Conservation (phyloP, 2,888 invertebrate genomes). For the Stenodema calcarata region DNA sequence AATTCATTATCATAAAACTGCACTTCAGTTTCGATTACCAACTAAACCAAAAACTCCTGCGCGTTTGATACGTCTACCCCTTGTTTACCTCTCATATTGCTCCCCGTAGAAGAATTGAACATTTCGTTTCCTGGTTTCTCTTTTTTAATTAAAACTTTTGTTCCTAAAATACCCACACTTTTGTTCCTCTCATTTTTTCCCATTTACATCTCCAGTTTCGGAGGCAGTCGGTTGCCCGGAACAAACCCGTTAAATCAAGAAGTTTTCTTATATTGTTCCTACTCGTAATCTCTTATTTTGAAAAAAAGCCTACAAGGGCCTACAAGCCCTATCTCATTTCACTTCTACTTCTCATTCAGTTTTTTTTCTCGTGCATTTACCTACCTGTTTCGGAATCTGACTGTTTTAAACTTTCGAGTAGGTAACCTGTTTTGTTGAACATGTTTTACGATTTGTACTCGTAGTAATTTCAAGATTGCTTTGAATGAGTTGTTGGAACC, state of each 20-base stretch:
- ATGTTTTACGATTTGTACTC: too few relatives aligned
- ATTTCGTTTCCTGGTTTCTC: background rate
- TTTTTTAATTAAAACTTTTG: conserved; percentile 21
- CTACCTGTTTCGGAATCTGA: background rate
- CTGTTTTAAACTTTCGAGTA: too few relatives aligned
- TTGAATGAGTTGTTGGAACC: too few relatives aligned
- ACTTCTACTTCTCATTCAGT: background rate
- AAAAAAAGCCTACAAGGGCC: background rate
- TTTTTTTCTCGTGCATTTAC: background rate
- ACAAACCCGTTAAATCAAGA: background rate
- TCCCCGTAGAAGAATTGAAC: background rate
- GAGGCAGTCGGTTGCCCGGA: background rate
- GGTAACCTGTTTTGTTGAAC: too few relatives aligned
- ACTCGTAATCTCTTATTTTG: background rate
- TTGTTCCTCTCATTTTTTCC: background rate
- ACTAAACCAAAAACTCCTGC: background rate
- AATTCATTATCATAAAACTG: conserved; percentile 17
- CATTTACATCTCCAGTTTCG: conserved; percentile 3
- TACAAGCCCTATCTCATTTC: background rate
- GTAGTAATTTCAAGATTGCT: too few relatives aligned
- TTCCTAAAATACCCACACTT: background rate
- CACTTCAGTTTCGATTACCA: background rate
- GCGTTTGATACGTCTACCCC: background rate
- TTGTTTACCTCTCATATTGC: background rate
- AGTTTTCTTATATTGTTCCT: background rate